Evolutionary conservation across 1,140 invertebrate genomes (phyloP), one percentile per base, ranked within the genome.

Genomic region (Ostrea denselamellosa): DNA sequence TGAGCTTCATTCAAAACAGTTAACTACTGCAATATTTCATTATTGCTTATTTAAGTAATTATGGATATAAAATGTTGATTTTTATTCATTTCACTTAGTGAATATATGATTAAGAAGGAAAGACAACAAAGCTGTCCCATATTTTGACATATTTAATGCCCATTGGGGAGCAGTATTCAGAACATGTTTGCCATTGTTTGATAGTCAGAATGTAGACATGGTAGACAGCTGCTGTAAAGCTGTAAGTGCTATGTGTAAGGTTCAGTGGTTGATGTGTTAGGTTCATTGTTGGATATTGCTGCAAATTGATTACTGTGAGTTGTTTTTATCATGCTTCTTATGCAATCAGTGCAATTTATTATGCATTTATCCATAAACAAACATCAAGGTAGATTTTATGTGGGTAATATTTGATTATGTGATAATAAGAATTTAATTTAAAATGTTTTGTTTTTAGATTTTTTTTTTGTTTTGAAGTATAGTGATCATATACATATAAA

Each of bases 71-170:
- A 44, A 44, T 5, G 2, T 44, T 44, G 34, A 44, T 1, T 44
- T 44, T 2, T 44, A 44, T 44, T 5, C 34, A 44, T 44, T 44
- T 44, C 7, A 62, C n/a, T 19, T 19, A 19, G 56, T 62, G 56
- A 62, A 62, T 19, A 62, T 62, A 62, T 62, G 56, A 62, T 62
- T 77, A 77, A 77, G 25, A 28, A 77, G 22, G 12, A 28, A 77
- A 77, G 68, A 77, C 68, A 77, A 77, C 68, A 77, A 10, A 77
- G 22, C 68, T 28, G 68, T 77, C 28, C 68, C 68, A 77, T 14
- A 44, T 77, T 77, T 25, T 77, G 68, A 77, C 68, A 28, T 77
- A 28, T 77, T 28, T 25, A 77, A 28, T 77, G 68, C 68, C 68
- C 68, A 17, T 34, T 28, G 8, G 28, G 68, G 68, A 77, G 68